Evolutionary conservation across 35 echinoderm and acorn worm species (phyloP).

Genomic region (Nesometra sesokonis): DNA sequence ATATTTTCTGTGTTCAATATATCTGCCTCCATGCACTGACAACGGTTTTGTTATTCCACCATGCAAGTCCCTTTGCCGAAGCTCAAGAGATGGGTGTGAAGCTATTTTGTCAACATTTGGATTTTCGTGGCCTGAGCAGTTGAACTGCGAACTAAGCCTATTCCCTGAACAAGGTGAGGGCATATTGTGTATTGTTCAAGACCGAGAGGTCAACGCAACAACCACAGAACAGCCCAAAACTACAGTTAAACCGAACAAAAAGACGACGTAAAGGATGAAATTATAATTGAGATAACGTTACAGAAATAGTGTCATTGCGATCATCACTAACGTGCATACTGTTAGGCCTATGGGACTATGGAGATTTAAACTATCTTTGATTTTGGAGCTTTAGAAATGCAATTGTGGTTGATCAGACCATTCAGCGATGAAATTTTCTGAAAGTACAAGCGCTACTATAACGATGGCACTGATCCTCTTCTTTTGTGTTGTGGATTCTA

Average conservation of each 20-base stretch:
- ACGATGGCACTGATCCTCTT: no score
- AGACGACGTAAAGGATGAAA: no score
- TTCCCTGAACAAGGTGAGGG: slow-evolving; percentile 61
- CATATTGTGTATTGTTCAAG: slow-evolving; percentile 51
- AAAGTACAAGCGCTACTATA: no score
- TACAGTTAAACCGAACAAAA: neutral
- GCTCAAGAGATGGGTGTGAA: slow-evolving; percentile 76
- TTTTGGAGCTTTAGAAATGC: no score
- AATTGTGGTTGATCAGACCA: no score
- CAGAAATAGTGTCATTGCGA: no score
- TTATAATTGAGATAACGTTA: no score
- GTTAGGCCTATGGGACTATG: no score
- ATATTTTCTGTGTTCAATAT: slow-evolving; percentile 95
- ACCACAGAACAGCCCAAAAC: neutral
- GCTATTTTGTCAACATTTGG: slow-evolving; percentile 88
- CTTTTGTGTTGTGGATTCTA: no score
- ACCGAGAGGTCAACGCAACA: neutral
- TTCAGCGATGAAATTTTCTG: no score
- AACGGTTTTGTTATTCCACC: slow-evolving; percentile 32
- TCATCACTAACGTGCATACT: no score
- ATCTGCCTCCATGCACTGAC: slow-evolving; percentile 68
- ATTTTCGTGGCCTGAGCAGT: slow-evolving; percentile 71
- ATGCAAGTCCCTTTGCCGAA: slow-evolving; percentile 82
- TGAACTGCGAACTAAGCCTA: slow-evolving; percentile 40
- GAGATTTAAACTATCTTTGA: no score